These are phyloP conservation scores for Elachura formosa DNA, from an alignment of 2,113 vertebrate genomes.

Conservation along the genomic window DNA sequence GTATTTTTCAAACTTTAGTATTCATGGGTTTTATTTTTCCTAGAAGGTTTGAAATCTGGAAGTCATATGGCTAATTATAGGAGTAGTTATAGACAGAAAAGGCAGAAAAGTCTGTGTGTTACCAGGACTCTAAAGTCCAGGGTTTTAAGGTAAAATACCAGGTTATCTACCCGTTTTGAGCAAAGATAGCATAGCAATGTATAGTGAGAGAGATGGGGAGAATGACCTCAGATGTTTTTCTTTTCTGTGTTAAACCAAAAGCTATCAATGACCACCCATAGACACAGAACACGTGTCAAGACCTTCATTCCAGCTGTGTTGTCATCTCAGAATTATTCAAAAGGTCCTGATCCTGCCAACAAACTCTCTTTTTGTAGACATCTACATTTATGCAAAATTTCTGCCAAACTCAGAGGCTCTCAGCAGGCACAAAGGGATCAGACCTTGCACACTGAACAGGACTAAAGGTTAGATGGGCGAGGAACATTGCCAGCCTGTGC, in stretches of 20 bases:
- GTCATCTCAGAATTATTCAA: neutral
- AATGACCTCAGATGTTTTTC: neutral
- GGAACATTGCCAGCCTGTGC: neutral
- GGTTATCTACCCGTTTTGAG: neutral
- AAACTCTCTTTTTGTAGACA: neutral
- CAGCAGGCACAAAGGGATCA: neutral
- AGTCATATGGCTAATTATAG: neutral
- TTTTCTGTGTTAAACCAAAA: neutral
- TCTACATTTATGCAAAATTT: neutral
- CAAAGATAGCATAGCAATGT: neutral
- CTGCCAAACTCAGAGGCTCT: neutral
- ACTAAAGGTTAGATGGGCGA: neutral
- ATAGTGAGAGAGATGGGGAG: neutral
- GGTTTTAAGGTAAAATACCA: neutral
- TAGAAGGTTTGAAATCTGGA: neutral
- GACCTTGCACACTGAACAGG: neutral
- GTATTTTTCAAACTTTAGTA: neutral
- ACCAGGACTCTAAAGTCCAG: neutral
- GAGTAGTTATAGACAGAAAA: neutral
- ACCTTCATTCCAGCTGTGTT: neutral
- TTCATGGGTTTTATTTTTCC: neutral
- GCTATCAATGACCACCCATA: rapidly evolving
- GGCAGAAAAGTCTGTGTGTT: neutral
- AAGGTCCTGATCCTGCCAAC: neutral
- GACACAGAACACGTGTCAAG: neutral